Percentiles rank a stretch among this genome's conserved stretches.
Conservation (phyloP, 2,888 invertebrate species). For the Machimus atricapillus region DNA sequence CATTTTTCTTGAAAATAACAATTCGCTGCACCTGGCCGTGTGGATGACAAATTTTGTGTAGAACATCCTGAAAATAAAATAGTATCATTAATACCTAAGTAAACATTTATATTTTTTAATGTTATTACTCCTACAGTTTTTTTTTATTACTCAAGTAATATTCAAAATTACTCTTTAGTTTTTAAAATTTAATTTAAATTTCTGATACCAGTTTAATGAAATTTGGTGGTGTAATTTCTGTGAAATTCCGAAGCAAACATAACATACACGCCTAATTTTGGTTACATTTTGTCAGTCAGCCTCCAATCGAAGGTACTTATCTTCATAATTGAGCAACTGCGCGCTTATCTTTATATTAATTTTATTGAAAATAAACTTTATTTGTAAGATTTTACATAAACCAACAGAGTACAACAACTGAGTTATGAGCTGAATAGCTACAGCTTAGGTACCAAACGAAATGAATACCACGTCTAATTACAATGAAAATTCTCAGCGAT, state of each 20-base stretch:
- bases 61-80: conserved; percentile 85
- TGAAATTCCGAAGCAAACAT: not conserved
- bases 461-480: not conserved
- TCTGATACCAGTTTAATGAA: not conserved
- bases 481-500: not conserved
- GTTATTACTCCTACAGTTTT: too few species aligned
- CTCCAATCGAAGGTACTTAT: too few species aligned
- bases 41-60: conserved; percentile 95
- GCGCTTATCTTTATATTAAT: not conserved
- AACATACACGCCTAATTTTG: too few species aligned
- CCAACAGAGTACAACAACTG: not conserved
- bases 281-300: too few species aligned
- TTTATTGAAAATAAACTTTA: not conserved
- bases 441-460: not conserved
- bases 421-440: not conserved
- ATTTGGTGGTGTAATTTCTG: not conserved
- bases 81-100: not conserved
- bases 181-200: too few species aligned
- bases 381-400: not conserved
- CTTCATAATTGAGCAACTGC: not conserved
- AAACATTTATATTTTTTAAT: too few species aligned
- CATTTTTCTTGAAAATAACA: conserved; percentile 98
- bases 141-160: too few species aligned
- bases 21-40: conserved; percentile 96
- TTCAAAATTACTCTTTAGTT: too few species aligned